A percentile compares a stretch with the other conserved stretches of the same genome.
phyloP scores from a whole-genome alignment of 2,797 vertebrate genomes.

The Discoglossus pictus region DNA sequence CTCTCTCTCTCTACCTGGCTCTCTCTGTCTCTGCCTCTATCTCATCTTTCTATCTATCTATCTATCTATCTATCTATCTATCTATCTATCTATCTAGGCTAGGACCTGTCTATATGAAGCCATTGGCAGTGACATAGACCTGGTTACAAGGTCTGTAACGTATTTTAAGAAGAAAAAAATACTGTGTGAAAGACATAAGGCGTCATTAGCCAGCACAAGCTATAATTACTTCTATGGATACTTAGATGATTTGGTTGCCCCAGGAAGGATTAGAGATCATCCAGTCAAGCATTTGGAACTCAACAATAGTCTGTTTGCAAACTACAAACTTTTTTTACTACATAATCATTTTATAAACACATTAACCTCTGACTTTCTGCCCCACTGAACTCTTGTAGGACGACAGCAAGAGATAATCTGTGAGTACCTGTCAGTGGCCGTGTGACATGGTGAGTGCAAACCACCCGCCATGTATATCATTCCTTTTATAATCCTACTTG shows the following conservation, averaged over 20 bases:
- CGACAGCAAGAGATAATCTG: constrained; percentile 49
- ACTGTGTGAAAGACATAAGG: constrained; percentile 62
- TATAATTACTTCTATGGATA: constrained; percentile 59
- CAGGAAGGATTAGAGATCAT: constrained; percentile 61
- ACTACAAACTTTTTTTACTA: constrained; percentile 49
- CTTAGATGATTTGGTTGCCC: constrained; percentile 60
- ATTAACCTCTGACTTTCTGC: constrained; percentile 50
- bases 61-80: too few relatives aligned
- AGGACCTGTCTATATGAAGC: too few relatives aligned
- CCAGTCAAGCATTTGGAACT: constrained; percentile 54
- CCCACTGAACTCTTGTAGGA: constrained; percentile 47
- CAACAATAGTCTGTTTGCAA: constrained; percentile 56
- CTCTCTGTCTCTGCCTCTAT: too few relatives aligned
- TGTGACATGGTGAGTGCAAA: constrained; percentile 28
- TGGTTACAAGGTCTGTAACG: constrained; percentile 63
- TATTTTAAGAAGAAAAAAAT: constrained; percentile 65
- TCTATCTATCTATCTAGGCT: too few relatives aligned
- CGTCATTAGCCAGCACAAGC: constrained; percentile 59
- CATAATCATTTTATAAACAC: constrained; percentile 54
- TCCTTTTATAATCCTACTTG: constrained; percentile 2
- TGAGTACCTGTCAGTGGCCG: constrained; percentile 44
- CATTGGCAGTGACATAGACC: too few relatives aligned
- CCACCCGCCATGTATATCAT: background rate
- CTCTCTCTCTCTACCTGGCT: too few relatives aligned
- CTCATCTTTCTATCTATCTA: too few relatives aligned